A percentile compares a stretch with the other conserved stretches of the same genome.
Conservation (phyloP, 2,797 vertebrate genomes). For the Gymnothorax reevesii region DNA sequence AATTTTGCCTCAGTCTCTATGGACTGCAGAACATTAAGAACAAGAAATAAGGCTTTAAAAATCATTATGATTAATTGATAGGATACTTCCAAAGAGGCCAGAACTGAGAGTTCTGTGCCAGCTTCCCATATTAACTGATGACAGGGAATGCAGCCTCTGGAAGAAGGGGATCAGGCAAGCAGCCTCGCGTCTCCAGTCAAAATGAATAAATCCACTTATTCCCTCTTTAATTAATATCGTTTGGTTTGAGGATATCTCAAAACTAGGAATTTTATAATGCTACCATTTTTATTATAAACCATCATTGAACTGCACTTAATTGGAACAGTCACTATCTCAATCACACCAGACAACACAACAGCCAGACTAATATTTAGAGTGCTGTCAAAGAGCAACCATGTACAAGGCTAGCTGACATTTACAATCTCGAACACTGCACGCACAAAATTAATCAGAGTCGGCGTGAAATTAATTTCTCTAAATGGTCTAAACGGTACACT, state of each 20-base stretch:
- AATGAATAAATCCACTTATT: conserved; percentile 34
- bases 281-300: neutral
- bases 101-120: neutral
- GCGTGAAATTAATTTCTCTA: neutral
- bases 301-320: neutral
- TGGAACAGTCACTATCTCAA: conserved; percentile 33
- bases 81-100: neutral
- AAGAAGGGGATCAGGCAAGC: conserved; percentile 27
- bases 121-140: neutral
- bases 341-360: conserved; percentile 28
- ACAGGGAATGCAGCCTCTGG: conserved; percentile 16
- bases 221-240: conserved; percentile 43
- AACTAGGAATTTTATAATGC: conserved; percentile 56
- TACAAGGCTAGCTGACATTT: neutral
- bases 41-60: conserved; percentile 27
- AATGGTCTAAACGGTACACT: neutral
- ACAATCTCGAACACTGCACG: neutral
- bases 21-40: conserved; percentile 35
- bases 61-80: conserved; percentile 18
- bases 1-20: conserved; percentile 33
- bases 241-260: conserved; percentile 35
- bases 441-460: neutral
- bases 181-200: conserved; percentile 17
- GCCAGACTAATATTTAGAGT: conserved; percentile 32
- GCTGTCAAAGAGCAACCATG: neutral